Evolutionary conservation across 2,888 invertebrate genomes (phyloP).

Genomic region (Tubulanus polymorphus): DNA sequence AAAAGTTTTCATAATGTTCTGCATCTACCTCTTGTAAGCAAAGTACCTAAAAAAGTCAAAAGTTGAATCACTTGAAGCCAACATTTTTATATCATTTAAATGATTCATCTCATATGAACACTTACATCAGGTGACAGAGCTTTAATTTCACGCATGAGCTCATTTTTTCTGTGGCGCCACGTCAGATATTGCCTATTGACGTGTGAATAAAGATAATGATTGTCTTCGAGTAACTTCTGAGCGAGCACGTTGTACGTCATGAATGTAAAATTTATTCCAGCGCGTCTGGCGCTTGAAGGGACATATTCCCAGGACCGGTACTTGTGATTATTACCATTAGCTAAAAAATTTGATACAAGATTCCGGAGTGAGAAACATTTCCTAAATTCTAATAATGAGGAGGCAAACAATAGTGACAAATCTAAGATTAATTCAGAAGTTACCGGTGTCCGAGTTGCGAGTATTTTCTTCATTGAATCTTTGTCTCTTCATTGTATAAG

Average conservation of each 20-base stretch:
- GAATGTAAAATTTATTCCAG: conserved; percentile 61
- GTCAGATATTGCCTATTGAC: conserved; percentile 61
- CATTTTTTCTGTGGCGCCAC: conserved; percentile 67
- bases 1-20: conserved; percentile 66
- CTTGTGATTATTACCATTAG: no score
- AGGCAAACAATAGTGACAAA: no score
- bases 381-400: no score
- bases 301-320: no score
- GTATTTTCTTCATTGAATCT: no score
- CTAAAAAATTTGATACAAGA: no score
- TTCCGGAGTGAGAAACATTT: no score
- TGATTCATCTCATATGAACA: neutral
- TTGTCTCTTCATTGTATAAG: no score
- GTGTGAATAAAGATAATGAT: conserved; percentile 67
- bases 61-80: no score
- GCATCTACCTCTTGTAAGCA: conserved; percentile 89
- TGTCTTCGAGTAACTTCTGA: conserved; percentile 72
- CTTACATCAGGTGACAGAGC: conserved; percentile 62
- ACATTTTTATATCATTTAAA: neutral
- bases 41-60: conserved; percentile 63
- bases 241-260: conserved; percentile 86
- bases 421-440: no score
- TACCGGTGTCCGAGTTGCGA: no score
- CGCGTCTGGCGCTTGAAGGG: no score
- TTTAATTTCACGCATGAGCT: conserved; percentile 61